Percentiles rank a stretch among this genome's conserved stretches.
Conservation (phyloP, 2,797 vertebrate species). For the Neoniphon sammara region DNA sequence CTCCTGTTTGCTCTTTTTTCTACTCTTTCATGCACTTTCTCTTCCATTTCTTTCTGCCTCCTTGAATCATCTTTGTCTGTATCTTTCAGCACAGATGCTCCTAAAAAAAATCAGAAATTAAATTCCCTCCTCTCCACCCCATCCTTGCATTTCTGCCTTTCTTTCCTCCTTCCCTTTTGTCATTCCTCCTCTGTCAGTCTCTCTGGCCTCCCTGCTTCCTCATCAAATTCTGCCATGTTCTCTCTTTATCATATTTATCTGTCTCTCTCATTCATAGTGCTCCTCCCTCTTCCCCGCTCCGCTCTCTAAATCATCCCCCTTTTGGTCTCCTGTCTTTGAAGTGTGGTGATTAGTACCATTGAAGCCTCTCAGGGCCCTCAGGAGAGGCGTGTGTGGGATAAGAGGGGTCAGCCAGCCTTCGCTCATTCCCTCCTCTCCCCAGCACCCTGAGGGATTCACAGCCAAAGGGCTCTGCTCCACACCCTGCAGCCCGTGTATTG, state of each 20-base stretch:
- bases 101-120: too few species aligned
- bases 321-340: constrained; percentile 43
- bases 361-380: constrained; percentile 25
- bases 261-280: background rate
- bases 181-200: background rate
- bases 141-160: constrained; percentile 10
- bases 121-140: background rate
- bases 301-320: constrained; percentile 10
- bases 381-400: constrained; percentile 21
- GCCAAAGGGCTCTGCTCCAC: background rate
- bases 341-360: constrained; percentile 1
- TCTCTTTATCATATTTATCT: background rate
- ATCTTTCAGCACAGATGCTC: too few species aligned
- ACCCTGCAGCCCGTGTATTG: background rate
- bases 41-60: background rate
- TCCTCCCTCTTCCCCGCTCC: constrained; percentile 6
- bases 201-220: background rate
- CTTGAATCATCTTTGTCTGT: background rate
- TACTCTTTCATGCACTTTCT: too few species aligned
- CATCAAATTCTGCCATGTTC: background rate
- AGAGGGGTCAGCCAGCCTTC: constrained; percentile 18
- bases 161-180: background rate
- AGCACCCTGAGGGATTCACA: constrained; percentile 16
- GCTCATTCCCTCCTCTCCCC: constrained; percentile 1
- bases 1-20: background rate